Conservation (phyloP, 1,140 invertebrate genomes). For the Saxidomus purpurata region DNA sequence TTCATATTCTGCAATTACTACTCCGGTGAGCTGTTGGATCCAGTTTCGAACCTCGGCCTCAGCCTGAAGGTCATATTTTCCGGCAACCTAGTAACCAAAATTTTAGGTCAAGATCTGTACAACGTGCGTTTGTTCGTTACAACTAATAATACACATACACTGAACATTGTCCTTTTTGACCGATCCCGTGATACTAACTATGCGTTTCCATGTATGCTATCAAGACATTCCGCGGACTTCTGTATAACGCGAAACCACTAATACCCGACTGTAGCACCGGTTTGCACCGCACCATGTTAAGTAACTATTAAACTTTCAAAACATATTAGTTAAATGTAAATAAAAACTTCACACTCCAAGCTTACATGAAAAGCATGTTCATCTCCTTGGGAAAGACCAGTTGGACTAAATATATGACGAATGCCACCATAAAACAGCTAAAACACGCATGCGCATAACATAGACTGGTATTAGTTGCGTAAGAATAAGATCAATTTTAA, state of each 20-base stretch:
- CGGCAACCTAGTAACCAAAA: slow-evolving; percentile 74
- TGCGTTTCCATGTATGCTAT: slow-evolving; percentile 23
- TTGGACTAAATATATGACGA: slow-evolving; percentile 37
- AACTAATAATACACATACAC: neutral
- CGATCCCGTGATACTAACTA: neutral
- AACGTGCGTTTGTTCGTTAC: neutral
- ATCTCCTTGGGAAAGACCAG: slow-evolving; percentile 30
- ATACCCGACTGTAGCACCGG: neutral
- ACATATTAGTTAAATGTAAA: slow-evolving; percentile 38
- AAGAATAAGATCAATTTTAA: neutral
- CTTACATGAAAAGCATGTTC: slow-evolving; percentile 42
- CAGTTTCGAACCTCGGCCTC: slow-evolving; percentile 80
- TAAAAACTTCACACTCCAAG: slow-evolving; percentile 45
- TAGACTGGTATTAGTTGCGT: slow-evolving; percentile 47
- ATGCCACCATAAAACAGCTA: slow-evolving; percentile 52
- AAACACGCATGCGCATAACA: slow-evolving; percentile 48
- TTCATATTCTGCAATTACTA: slow-evolving; percentile 78
- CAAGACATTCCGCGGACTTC: neutral
- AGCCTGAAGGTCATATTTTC: slow-evolving; percentile 80
- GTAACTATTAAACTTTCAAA: slow-evolving; percentile 15
- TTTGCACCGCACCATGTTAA: neutral
- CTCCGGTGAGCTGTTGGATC: slow-evolving; percentile 77
- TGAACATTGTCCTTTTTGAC: slow-evolving; percentile 4
- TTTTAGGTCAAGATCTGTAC: slow-evolving; percentile 28
- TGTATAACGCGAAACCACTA: neutral